Evolutionary conservation across 2,113 vertebrate genomes (phyloP), one percentile per base, ranked within the genome.

Genomic region (Tachycineta bicolor): DNA sequence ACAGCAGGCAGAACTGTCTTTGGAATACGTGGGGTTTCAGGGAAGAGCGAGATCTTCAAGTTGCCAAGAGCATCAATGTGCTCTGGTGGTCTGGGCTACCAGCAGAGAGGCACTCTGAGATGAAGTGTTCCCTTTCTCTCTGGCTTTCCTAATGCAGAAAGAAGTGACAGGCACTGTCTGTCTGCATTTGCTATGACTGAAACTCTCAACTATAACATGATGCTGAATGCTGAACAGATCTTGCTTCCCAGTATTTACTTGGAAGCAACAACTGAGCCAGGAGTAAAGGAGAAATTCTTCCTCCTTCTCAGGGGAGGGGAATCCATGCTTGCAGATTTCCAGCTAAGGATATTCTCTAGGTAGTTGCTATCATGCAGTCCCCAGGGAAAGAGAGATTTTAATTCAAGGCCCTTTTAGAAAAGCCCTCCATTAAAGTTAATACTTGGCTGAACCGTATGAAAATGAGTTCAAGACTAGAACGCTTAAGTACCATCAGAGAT

Each of bases 21-120:
- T 64, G 47, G 28, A 69, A 65, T 12, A 63, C 0, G 18, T 0
- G 0, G 10, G 29, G 3, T 21, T 44, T 74, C 37, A 50, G 49
- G 52, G 26, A 84, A 23, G 10, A 81, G 17, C 22, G 79, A 13
- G 14, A 53, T 43, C 41, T 41, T 69, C 58, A 59, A 7, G 28
- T 2, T 78, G 43, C 63, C 52, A 47, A 44, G 75, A 41, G 25
- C 7, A 29, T 5, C 33, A 21, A 2, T 2, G 39, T 37, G 53
- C 33, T 52, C 29, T 11, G 23, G 24, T 20, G 26, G 12, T 34
- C 68, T 31, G 33, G 68, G 52, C 49, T 41, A 19, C 20, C 53
- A 64, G 10, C 2, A 22, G 10, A 29, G 25, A 16, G 18, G 5
- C 46, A 52, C 37, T 37, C 14, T 3, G 23, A 39, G 58, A 47